Base-by-base conservation (phyloP, 2,888 invertebrate species). In the Congeria kusceri region DNA sequence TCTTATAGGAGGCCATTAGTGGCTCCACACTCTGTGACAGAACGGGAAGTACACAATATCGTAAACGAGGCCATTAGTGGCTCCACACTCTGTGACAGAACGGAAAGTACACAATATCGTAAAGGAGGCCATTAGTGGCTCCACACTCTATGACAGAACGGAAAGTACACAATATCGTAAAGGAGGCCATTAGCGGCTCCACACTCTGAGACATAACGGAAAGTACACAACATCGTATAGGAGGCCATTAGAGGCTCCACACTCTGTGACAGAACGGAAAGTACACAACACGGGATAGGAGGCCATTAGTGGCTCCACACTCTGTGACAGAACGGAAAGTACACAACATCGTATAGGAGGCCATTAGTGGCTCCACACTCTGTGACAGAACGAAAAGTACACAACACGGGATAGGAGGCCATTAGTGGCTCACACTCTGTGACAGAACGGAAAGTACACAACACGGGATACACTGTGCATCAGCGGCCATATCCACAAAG, bases 1-100 rank as follows among this genome's bases (percentile, higher is more conserved):
- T 20, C 25, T n/a, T 86, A 77, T 91, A 91, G 0, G 88, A 87
- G 20, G 87, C 79, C 69, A 89, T 88, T 32, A 77, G 71, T 7
- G 87, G 85, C 57, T 91, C 90, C 70, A 89, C 95, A 97, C 95
- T 94, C 97, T 96, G 94, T 96, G 95, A 95, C 83, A 76, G 68
- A 59, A 70, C 63, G 81, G 57, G 69, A 46, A 70, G 49, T n/a
- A n/a, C n/a, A n/a, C n/a, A n/a, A n/a, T n/a, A n/a, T n/a, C n/a
- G n/a, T n/a, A n/a, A n/a, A n/a, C n/a, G 49, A 49, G 15, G 18
- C n/a, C n/a, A 49, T 49, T 29, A 77, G 65, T 9, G 87, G 85
- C 57, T 91, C 90, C 71, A 88, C 95, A 97, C 95, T 94, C 97
- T 96, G 94, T 96, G 95, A 95, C 4, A 32, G 32, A 32, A 32